Evolutionary conservation across 2,113 vertebrate genomes (phyloP), one percentile per base, ranked within the genome.

Genomic region (Petaurus breviceps): DNA sequence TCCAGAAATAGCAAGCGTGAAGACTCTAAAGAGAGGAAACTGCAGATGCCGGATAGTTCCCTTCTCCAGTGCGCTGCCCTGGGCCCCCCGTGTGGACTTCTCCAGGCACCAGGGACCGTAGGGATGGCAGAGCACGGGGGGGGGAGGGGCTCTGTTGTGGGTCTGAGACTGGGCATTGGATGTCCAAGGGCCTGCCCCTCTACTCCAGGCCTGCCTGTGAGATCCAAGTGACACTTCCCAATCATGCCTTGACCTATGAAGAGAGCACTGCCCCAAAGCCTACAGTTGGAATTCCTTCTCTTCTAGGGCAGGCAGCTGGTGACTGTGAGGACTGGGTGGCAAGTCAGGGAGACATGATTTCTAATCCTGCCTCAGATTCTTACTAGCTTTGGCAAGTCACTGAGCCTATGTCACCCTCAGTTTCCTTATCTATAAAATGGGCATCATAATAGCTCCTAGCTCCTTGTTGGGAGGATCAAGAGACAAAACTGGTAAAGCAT

Each of bases 71-170:
- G 19, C 43, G 68, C 68, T 23, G n/a, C 37, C n/a, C n/a, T 84
- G n/a, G 19, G 19, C 19, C 37, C 19, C 8, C 1, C 3, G 37
- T 12, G 6, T 22, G 1, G 37, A 3, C n/a, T 43, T 6, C 7
- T 43, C 19, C 19, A 84, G 68, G 19, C 7, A 23, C 2, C 68
- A 84, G 68, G 8, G n/a, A 84, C 16, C 7, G 1, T 7, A 43
- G 2, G 68, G n/a, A 84, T 43, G 37, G 68, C 11, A 1, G 19
- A 43, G 37, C 3, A n/a, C 16, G 0, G 5, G 31, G 24, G 25
- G n/a, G 47, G 47, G 47, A 49, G 47, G 47, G 47, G 0, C 26
- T 61, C 26, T 31, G 28, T 28, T 61, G 57, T 12, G 3, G 2
- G 0, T 31, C 28, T 61, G 57, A 61, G 10, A 2, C 8, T 57